A percentile compares a stretch with the other conserved stretches of the same genome.
Evolutionary conservation across 30 jellyfish, hydroid and myxozoan species (phyloP).

Genomic region (Aurelia sp.): DNA sequence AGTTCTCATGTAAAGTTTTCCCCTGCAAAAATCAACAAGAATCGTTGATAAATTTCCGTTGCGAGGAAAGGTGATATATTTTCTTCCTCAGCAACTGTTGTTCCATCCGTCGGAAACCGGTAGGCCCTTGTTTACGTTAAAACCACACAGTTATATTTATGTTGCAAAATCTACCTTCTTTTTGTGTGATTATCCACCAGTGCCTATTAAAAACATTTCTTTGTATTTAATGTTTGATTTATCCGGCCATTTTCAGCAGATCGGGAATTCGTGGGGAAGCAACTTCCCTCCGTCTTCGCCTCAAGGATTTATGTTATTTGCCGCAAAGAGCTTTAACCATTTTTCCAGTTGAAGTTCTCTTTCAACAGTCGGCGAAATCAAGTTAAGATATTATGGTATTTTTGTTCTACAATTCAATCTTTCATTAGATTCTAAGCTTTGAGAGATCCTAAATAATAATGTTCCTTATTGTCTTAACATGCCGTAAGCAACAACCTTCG

Average conservation of each 20-base stretch:
- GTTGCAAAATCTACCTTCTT: not conserved
- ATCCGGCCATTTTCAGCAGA: constrained; percentile 5
- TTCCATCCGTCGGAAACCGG: not conserved
- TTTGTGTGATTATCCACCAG: not conserved
- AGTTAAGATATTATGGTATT: not conserved
- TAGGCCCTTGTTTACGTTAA: not conserved
- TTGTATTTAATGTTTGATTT: not conserved
- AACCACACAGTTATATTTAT: not conserved
- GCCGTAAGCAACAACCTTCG: too few species aligned
- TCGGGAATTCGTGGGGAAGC: not conserved
- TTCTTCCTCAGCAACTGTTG: not conserved
- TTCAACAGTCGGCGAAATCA: too few species aligned
- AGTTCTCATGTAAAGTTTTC: not conserved
- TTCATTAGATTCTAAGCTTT: not conserved
- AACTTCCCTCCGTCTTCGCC: constrained; percentile 1
- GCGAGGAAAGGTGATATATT: not conserved
- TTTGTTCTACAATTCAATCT: not conserved
- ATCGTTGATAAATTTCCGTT: not conserved
- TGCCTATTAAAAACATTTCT: not conserved
- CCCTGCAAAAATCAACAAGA: not conserved
- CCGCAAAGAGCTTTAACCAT: not conserved
- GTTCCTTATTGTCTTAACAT: too few species aligned
- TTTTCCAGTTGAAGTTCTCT: too few species aligned
- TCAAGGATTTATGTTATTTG: not conserved
- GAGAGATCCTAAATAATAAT: not conserved